Conservation (phyloP, 2,888 invertebrate genomes). For the Quadriops clusia region DNA sequence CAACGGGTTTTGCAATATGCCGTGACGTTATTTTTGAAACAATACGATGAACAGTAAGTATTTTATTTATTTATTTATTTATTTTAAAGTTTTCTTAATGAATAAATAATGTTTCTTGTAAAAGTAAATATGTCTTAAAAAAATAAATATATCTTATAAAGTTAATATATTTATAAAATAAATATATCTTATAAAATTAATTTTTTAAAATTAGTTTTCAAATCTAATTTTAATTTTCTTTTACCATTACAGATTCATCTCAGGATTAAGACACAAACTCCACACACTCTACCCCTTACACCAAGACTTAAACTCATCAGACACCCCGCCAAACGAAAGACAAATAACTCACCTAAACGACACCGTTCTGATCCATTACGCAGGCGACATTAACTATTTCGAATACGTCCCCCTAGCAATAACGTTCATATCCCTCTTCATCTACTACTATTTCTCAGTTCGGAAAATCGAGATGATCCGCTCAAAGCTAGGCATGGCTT, state of each 20-base stretch:
- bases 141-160: no score
- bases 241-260: conserved; percentile 59
- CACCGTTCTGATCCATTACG: conserved; percentile 71
- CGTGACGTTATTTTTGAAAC: conserved; percentile 73
- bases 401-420: conserved; percentile 76
- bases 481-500: conserved; percentile 75
- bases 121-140: no score
- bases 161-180: conserved; percentile 6
- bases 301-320: conserved; percentile 32
- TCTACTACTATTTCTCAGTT: conserved; percentile 91
- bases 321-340: conserved; percentile 14
- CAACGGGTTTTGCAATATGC: conserved; percentile 83
- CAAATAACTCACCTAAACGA: conserved; percentile 27
- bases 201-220: no score
- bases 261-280: conserved; percentile 59
- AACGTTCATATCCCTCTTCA: conserved; percentile 74
- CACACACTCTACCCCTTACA: conserved; percentile 60
- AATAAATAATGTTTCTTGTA: conserved; percentile 8
- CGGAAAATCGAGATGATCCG: conserved; percentile 89
- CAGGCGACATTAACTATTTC: conserved; percentile 74
- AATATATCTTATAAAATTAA: background rate
- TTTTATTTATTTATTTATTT: conserved; percentile 3
- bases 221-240: conserved; percentile 13
- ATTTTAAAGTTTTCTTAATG: conserved; percentile 3
- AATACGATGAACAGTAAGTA: conserved; percentile 63